Percentiles rank a stretch among this genome's conserved stretches.
Conservation (phyloP, 2,797 vertebrate species). For the Lerista edwardsae region DNA sequence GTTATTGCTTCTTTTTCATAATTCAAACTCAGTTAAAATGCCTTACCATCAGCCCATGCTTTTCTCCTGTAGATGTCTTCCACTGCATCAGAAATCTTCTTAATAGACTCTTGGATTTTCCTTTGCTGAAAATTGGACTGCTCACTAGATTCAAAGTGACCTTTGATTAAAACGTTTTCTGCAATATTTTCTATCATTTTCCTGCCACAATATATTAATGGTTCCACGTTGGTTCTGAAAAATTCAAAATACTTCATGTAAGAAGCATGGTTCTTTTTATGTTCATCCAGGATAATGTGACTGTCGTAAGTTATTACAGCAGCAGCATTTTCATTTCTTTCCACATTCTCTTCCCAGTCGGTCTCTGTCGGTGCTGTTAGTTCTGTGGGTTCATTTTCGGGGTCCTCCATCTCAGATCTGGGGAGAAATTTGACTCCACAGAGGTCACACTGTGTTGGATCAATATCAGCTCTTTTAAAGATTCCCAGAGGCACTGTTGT, state of each 20-base stretch:
- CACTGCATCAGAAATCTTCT: conserved; percentile 68
- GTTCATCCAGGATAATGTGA: conserved; percentile 70
- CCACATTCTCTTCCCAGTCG: conserved; percentile 47
- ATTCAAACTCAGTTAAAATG: not conserved
- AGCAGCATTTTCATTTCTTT: conserved; percentile 34
- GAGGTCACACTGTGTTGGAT: conserved; percentile 81
- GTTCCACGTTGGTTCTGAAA: conserved; percentile 72
- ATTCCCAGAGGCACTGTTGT: conserved; percentile 57
- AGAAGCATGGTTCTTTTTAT: conserved; percentile 67
- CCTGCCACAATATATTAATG: conserved; percentile 63
- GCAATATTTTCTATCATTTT: conserved; percentile 66
- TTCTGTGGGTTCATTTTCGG: conserved; percentile 59
- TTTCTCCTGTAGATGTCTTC: conserved; percentile 78
- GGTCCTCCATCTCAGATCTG: conserved; percentile 50
- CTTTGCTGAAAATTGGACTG: conserved; percentile 70
- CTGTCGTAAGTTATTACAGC: conserved; percentile 63
- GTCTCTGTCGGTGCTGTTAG: conserved; percentile 23
- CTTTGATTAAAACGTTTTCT: conserved; percentile 47
- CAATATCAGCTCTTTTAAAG: conserved; percentile 81
- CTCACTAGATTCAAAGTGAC: conserved; percentile 69
- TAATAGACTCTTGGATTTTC: conserved; percentile 77
- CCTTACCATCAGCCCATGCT: conserved; percentile 78
- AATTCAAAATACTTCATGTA: conserved; percentile 73
- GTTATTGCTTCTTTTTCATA: not conserved
- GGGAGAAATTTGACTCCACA: conserved; percentile 79